These are phyloP conservation scores for Erynnis tages DNA, from an alignment of 2,888 invertebrate genomes.

Conservation along the genomic window DNA sequence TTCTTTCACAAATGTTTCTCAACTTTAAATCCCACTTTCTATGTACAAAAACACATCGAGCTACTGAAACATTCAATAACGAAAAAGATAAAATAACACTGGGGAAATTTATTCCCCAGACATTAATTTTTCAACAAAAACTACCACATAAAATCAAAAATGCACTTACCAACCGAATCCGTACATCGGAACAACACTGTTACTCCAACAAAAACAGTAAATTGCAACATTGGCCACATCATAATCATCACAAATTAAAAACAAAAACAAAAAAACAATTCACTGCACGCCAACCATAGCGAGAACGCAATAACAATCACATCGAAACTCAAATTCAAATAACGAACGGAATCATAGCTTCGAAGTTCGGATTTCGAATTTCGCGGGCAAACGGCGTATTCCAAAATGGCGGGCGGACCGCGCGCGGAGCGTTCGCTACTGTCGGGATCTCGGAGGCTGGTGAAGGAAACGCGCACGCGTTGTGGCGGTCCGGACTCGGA, in stretches of 20 bases:
- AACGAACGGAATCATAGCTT: slow-evolving; percentile 30
- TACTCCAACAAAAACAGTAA: slow-evolving; percentile 63
- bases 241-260: too few relatives aligned
- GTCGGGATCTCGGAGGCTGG: slow-evolving; percentile 43
- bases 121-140: neutral
- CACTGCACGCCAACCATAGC: slow-evolving; percentile 38
- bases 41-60: too few relatives aligned
- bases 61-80: too few relatives aligned
- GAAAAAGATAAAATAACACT: too few relatives aligned
- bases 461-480: slow-evolving; percentile 50
- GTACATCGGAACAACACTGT: slow-evolving; percentile 70
- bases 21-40: too few relatives aligned
- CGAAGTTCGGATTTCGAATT: slow-evolving; percentile 41
- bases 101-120: too few relatives aligned
- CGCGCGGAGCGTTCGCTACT: slow-evolving; percentile 45
- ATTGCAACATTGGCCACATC: slow-evolving; percentile 48
- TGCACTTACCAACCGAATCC: slow-evolving; percentile 70
- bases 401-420: slow-evolving; percentile 35
- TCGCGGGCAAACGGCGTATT: slow-evolving; percentile 32
- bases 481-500: neutral
- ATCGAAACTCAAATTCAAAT: neutral
- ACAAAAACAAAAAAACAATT: slow-evolving; percentile 44
- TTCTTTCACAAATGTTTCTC: too few relatives aligned
- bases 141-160: neutral
- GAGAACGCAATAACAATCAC: neutral